A percentile compares a stretch with the other conserved stretches of the same genome.
phyloP scores from a whole-genome alignment of 1,140 invertebrate species.

The Tribolium castaneum region DNA sequence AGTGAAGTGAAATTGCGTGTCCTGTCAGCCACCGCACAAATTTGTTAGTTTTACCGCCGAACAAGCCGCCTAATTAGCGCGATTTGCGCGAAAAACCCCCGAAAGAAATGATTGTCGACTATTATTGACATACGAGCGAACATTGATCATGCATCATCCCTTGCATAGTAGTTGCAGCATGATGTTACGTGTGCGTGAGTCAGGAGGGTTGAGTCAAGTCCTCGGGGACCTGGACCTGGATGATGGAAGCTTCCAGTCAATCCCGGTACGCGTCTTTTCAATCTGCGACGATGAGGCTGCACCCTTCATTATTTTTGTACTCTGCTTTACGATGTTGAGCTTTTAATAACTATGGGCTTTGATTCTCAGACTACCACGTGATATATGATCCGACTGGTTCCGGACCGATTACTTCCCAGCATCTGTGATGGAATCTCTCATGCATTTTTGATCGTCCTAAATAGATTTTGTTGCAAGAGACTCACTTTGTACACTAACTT shows the following conservation, averaged over 20 bases:
- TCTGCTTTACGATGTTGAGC: conserved; percentile 39
- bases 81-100: background rate
- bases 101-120: background rate
- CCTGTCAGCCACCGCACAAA: conserved; percentile 9
- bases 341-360: conserved; percentile 39
- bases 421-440: conserved; percentile 29
- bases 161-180: conserved; percentile 36
- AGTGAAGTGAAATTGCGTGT: conserved; percentile 37
- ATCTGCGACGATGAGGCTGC: conserved; percentile 59
- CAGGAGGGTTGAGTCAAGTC: conserved; percentile 59
- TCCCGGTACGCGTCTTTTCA: conserved; percentile 62
- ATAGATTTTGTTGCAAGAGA: conserved; percentile 3
- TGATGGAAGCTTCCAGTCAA: conserved; percentile 60
- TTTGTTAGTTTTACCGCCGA: conserved; percentile 31
- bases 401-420: conserved; percentile 4
- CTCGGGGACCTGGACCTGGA: conserved; percentile 57
- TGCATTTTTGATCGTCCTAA: conserved; percentile 10
- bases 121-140: conserved; percentile 32
- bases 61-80: conserved; percentile 1
- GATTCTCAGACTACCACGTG: conserved; percentile 11
- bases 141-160: conserved; percentile 42
- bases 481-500: background rate
- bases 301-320: conserved; percentile 57
- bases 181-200: conserved; percentile 55
- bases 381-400: conserved; percentile 27